Evolutionary conservation across 2,113 vertebrate species (phyloP).

Genomic region (Lichenostomus cassidix): DNA sequence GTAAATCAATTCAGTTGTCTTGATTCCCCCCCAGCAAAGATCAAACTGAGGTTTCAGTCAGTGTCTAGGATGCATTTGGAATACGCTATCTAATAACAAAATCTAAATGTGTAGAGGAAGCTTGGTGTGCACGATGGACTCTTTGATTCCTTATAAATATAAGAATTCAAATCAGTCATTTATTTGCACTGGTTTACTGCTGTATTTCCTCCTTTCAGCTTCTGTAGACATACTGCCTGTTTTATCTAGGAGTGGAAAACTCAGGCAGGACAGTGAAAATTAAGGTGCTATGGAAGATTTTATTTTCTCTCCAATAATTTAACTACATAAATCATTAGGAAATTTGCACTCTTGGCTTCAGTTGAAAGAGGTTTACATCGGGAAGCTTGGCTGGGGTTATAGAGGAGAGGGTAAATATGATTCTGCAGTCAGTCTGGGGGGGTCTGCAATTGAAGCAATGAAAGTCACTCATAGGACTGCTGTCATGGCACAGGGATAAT

Average conservation of each 20-base stretch:
- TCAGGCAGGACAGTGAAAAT: neutral
- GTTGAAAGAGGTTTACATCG: neutral
- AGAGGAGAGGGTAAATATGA: neutral
- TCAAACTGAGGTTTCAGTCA: neutral
- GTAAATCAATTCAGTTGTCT: neutral
- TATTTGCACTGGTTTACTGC: neutral
- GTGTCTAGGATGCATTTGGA: neutral
- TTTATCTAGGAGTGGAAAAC: neutral
- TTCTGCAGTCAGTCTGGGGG: neutral
- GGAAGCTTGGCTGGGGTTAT: neutral
- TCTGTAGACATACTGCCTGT: neutral
- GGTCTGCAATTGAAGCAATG: neutral
- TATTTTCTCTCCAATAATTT: neutral
- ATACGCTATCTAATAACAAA: neutral
- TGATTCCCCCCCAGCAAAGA: neutral
- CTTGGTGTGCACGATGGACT: fast-evolving
- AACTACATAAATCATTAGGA: neutral
- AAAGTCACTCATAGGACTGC: neutral
- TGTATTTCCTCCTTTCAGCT: neutral
- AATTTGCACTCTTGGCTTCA: neutral
- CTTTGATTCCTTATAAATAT: neutral
- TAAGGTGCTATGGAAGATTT: neutral
- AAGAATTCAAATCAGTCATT: neutral
- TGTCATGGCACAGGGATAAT: neutral
- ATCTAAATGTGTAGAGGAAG: neutral